Conservation (phyloP, 2,797 vertebrate species). For the Pseudotriccus pelzelni region DNA sequence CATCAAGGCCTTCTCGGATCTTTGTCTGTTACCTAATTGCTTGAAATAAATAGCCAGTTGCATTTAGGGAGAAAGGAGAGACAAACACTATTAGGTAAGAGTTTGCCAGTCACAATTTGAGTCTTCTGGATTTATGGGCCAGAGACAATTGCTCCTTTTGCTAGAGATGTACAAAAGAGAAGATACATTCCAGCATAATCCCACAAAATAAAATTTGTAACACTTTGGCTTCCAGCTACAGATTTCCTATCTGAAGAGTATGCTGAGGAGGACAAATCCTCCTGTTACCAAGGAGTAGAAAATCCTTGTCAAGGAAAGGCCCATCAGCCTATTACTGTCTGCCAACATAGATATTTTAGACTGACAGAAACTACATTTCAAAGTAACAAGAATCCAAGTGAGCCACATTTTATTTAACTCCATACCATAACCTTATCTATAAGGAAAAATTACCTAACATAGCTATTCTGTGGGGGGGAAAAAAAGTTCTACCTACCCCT, state of each 20-base stretch:
- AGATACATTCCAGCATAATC: neutral
- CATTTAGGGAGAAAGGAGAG: neutral
- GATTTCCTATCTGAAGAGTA: neutral
- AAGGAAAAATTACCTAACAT: neutral
- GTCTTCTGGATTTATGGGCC: neutral
- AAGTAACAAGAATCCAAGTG: neutral
- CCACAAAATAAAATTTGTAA: neutral
- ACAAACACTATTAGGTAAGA: neutral
- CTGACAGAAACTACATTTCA: neutral
- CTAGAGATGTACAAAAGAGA: neutral
- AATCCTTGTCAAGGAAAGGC: neutral
- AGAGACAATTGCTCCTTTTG: conserved; percentile 1
- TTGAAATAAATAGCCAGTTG: conserved; percentile 2
- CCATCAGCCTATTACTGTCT: neutral
- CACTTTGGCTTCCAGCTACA: neutral
- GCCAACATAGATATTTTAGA: neutral
- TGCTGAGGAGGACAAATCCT: neutral
- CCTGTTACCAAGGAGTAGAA: neutral
- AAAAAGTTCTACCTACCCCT: neutral
- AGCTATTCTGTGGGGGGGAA: neutral
- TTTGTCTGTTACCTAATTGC: neutral
- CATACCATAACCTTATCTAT: neutral
- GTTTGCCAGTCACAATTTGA: neutral
- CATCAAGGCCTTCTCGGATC: neutral
- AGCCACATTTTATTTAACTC: neutral